phyloP scores from a whole-genome alignment of 2,888 invertebrate species.

The Crioceris asparagi region DNA sequence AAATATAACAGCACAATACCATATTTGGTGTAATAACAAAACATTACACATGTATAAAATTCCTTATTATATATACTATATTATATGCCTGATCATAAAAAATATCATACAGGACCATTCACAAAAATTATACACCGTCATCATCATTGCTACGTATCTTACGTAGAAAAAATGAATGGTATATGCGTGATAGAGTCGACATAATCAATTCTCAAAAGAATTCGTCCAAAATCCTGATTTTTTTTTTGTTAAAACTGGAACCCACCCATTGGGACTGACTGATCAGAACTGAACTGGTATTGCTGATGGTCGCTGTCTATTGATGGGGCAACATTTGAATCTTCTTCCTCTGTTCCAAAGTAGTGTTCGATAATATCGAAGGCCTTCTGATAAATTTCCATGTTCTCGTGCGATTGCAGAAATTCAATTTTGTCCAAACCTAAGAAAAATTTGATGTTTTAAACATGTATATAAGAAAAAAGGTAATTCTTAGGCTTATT shows the following conservation, averaged over 20 bases:
- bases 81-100: too few species aligned
- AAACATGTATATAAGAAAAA: too few species aligned
- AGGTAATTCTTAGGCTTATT: too few species aligned
- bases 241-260: slow-evolving; percentile 58
- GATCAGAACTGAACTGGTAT: slow-evolving; percentile 61
- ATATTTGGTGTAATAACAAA: too few species aligned
- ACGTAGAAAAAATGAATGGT: neutral
- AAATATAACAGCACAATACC: too few species aligned
- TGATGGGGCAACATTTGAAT: slow-evolving; percentile 65
- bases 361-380: slow-evolving; percentile 94
- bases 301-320: slow-evolving; percentile 61
- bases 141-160: neutral
- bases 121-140: too few species aligned
- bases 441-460: slow-evolving; percentile 40
- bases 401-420: slow-evolving; percentile 91
- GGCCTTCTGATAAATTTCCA: slow-evolving; percentile 94
- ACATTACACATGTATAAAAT: too few species aligned
- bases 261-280: slow-evolving; percentile 65
- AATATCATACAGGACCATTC: too few species aligned
- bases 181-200: neutral
- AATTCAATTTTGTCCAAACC: slow-evolving; percentile 97
- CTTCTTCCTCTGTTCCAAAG: slow-evolving; percentile 87
- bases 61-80: too few species aligned
- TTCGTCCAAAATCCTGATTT: too few species aligned
- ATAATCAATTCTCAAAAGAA: too few species aligned